Base-by-base conservation (phyloP, 2,888 invertebrate species). In the Himalopsyche kuldschensis region DNA sequence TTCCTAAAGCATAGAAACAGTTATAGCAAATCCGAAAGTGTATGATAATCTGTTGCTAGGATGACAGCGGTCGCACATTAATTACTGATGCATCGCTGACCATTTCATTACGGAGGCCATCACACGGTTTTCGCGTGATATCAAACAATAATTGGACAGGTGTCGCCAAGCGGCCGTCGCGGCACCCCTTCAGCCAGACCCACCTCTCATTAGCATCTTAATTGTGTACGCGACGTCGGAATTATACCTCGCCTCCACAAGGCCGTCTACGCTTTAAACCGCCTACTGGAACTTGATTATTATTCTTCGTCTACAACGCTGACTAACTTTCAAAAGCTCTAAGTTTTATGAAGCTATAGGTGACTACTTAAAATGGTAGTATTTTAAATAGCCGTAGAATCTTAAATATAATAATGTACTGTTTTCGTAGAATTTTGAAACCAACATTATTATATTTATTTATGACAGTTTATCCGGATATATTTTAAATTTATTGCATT, bases 141-240 rank as follows among this genome's bases (percentile, higher is more conserved):
- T 86, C 86, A 84, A 83, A 85, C 78, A 85, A 85, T 85, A 85
- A 84, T 86, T 84, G 81, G 82, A 78, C 86, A 86, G 86, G 86
- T 84, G 84, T 84, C 82, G 84, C 75, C 86, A 76, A 81, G 75
- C 78, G 47, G 78, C 20, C 78, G 79, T 46, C 79, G 48, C 46
- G 47, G 32, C 48, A 82, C 81, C 55, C 55, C 55, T 20, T 55
- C 55, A 55, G 55, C 55, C 55, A 24, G 80, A 82, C 80, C 75
- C 80, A 75, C 79, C 82, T 78, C 85, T 85, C 84, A 85, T 85
- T 85, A 85, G 82, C 85, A 85, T 85, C 84, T 84, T 85, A 85
- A 85, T 85, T 85, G 55, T 55, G 55, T 55, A 55, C 55, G 55
- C 55, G 55, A 55, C 55, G 55, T 24, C 10, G 55, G 55, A 55